Percentiles rank a stretch among this genome's conserved stretches.
Conservation (phyloP, 2,113 vertebrate species). For the Psophia crepitans region DNA sequence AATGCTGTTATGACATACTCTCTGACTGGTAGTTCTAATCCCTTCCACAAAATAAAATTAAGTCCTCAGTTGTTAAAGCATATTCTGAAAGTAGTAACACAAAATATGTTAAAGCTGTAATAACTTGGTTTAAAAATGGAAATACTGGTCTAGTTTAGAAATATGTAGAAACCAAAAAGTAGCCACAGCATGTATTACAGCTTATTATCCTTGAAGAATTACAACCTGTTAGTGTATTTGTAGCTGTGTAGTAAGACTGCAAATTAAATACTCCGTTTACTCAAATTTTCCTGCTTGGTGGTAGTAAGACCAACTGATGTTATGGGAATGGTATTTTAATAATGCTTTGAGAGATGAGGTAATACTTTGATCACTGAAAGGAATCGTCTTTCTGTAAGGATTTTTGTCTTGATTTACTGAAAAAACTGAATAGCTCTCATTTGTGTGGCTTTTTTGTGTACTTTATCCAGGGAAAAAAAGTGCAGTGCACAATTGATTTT, state of each 20-base stretch:
- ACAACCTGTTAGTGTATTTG: background rate
- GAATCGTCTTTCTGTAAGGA: background rate
- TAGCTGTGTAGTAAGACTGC: background rate
- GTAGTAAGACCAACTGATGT: background rate
- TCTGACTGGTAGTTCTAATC: background rate
- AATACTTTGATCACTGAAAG: background rate
- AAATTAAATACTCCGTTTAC: background rate
- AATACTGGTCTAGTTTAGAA: background rate
- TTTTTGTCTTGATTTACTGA: background rate
- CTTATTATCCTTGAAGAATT: background rate
- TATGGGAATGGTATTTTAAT: constrained; percentile 37
- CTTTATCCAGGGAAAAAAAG: background rate
- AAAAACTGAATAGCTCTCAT: background rate
- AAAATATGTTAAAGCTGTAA: background rate
- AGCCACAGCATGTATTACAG: background rate
- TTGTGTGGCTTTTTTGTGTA: background rate
- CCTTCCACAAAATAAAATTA: background rate
- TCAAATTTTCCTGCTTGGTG: background rate
- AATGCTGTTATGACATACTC: background rate
- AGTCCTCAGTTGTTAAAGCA: background rate
- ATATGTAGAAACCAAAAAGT: background rate
- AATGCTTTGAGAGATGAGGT: background rate
- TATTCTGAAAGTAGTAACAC: background rate
- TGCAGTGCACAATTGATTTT: background rate
- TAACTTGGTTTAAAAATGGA: background rate